These are phyloP conservation scores for Coccyzus lansbergi DNA, from an alignment of 2,797 vertebrate species.

Conservation along the genomic window DNA sequence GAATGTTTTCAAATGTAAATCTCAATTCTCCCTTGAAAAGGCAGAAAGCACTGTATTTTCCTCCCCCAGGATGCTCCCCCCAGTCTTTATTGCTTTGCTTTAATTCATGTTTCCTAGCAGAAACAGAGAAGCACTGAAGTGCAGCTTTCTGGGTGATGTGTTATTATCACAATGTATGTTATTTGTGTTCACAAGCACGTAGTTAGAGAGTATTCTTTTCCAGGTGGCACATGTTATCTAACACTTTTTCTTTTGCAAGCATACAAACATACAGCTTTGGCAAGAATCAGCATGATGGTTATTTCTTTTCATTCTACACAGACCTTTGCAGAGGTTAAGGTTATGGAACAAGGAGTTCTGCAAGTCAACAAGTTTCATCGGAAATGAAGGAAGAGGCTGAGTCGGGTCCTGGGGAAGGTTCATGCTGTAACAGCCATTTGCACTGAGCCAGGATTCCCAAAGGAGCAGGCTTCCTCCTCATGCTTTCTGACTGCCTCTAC, in stretches of 20 bases:
- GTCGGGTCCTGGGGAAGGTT: not conserved
- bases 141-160: not conserved
- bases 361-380: not conserved
- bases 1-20: constrained; percentile 55
- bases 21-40: not conserved
- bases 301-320: not conserved
- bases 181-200: not conserved
- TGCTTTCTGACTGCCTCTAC: not conserved
- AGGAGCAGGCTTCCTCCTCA: not conserved
- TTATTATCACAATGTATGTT: constrained; percentile 10
- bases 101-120: not conserved
- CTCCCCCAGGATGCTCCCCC: constrained; percentile 4
- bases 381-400: not conserved
- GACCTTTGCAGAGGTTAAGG: not conserved
- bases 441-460: not conserved
- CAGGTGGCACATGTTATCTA: constrained; percentile 13
- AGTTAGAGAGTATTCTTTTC: not conserved
- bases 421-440: not conserved
- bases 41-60: not conserved
- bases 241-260: not conserved
- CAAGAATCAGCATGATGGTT: not conserved
- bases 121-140: not conserved
- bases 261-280: not conserved
- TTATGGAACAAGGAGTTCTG: not conserved
- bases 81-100: not conserved